Base-by-base conservation (phyloP, 1,140 invertebrate genomes). In the Euura saliciscinereae region DNA sequence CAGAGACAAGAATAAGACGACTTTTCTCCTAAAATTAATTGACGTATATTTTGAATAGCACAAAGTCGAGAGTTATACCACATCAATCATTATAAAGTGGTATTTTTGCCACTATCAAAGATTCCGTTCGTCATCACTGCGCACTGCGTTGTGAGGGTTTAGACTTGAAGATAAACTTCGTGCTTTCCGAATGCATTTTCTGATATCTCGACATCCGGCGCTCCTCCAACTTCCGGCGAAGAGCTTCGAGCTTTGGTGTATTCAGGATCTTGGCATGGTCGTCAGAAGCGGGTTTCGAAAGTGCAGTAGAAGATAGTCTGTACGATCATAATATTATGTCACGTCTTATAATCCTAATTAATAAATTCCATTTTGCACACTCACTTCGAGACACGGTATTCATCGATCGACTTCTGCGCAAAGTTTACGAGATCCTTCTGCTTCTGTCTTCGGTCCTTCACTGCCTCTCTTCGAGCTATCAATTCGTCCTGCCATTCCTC, bases 171-270 rank as follows among this genome's bases (percentile, higher is more conserved):
- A 59, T 59, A 6, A 59, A 8, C 8, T 59, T 59, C 51, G 51
- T 59, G 51, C 51, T 59, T n/a, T 8, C 8, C 13, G 51, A 11
- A 59, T 59, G 10, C 51, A 59, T 59, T 59, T n/a, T 42, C 8
- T 10, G 28, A 11, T 44, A 10, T 69, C 68, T 7, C 3, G 43
- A 8, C 8, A 43, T 69, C 44, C 68, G 28, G 28, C 45, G 28
- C 8, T 69, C 68, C 10, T 69, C 68, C 45, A 69, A 69, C 44
- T 69, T 69, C 13, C 68, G 28, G 13, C 68, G 68, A 43, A 69
- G 44, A 28, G 28, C 45, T 45, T 69, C 68, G 6, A 69, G n/a
- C 43, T 44, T 11, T 11, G 68, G 42, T 3, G 68, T 42, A 13
- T 44, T 3, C 66, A 67, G 42, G 59, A 10, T 13, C 8, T 8